Evolutionary conservation across 2,797 vertebrate genomes (phyloP).

Genomic region (Eulemur mongoz): DNA sequence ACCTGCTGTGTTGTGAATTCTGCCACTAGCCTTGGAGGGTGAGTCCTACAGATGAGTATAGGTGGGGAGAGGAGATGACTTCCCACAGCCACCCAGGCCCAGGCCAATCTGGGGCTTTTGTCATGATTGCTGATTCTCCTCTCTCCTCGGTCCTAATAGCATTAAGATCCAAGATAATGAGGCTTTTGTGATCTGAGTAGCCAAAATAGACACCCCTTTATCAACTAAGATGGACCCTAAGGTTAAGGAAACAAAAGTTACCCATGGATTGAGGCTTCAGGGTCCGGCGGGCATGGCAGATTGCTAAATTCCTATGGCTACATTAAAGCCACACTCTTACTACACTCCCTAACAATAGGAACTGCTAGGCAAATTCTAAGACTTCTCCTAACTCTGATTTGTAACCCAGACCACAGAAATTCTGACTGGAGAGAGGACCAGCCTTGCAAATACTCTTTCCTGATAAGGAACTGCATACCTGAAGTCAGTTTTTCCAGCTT

Average conservation of each 20-base stretch:
- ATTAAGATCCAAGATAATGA: neutral
- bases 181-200: neutral
- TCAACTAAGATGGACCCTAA: neutral
- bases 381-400: neutral
- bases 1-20: neutral
- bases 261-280: neutral
- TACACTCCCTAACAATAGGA: neutral
- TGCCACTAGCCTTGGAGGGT: rapidly evolving
- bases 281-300: neutral
- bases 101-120: neutral
- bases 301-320: neutral
- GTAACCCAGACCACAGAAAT: neutral
- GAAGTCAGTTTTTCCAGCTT: neutral
- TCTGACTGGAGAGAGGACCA: too few relatives aligned
- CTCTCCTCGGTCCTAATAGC: neutral
- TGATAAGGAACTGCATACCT: neutral
- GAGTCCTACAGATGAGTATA: rapidly evolving
- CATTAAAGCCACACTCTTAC: neutral
- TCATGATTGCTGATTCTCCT: neutral
- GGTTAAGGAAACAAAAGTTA: neutral
- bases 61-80: neutral
- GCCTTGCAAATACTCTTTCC: neutral
- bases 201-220: neutral
- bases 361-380: neutral
- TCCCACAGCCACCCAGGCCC: rapidly evolving